Evolutionary conservation across 2,113 vertebrate species (phyloP).

Genomic region (Condylura cristata): DNA sequence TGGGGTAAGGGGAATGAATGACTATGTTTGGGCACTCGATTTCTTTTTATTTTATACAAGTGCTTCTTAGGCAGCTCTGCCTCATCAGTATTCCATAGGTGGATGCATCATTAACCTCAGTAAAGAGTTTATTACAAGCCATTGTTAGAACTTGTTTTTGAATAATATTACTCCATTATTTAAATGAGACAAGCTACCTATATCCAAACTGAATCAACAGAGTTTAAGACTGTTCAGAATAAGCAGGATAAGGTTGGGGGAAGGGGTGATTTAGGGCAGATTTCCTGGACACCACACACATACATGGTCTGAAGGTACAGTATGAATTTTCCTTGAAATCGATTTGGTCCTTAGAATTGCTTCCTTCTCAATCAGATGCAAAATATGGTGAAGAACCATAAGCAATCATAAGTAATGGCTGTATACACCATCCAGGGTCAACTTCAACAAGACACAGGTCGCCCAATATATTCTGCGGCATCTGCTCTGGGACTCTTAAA

Average conservation of each 20-base stretch:
- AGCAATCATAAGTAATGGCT: conserved; percentile 27
- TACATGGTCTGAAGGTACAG: not conserved
- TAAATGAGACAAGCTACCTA: conserved; percentile 57
- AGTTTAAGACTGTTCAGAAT: not conserved
- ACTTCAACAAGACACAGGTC: not conserved
- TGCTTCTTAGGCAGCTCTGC: not conserved
- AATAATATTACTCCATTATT: conserved; percentile 62
- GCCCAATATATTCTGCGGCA: not conserved
- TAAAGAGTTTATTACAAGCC: conserved; percentile 52
- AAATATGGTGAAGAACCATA: not conserved
- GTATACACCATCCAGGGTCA: not conserved
- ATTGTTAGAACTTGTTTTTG: conserved; percentile 67
- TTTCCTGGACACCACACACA: not conserved
- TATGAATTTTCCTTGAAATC: conserved; percentile 23
- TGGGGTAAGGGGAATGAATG: not conserved
- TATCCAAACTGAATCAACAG: not conserved
- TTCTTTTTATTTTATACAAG: conserved; percentile 25
- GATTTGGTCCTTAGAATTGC: conserved; percentile 35
- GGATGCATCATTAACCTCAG: not conserved
- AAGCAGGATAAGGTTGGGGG: not conserved
- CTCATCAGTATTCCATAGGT: not conserved
- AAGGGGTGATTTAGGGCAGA: not conserved
- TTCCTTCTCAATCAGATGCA: conserved; percentile 35
- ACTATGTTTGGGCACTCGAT: rapidly evolving
- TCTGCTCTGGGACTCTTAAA: not conserved